phyloP scores from a whole-genome alignment of 2,113 vertebrate genomes.

The Bostrychus sinensis region DNA sequence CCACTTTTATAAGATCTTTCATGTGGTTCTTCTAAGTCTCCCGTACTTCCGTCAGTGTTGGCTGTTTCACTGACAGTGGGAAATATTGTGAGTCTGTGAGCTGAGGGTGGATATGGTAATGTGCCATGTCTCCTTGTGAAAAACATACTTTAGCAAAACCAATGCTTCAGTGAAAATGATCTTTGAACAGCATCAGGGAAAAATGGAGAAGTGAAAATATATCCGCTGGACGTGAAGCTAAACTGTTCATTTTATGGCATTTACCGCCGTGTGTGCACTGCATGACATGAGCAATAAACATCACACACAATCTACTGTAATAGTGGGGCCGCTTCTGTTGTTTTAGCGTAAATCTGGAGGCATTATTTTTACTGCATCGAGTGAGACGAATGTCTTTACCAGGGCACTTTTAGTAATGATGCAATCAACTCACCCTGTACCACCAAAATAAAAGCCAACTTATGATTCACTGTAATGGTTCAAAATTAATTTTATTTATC shows the following conservation, averaged over 20 bases:
- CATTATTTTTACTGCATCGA: conserved; percentile 2
- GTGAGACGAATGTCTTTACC: not conserved
- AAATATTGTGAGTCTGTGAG: conserved; percentile 41
- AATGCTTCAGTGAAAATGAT: conserved; percentile 37
- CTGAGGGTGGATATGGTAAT: conserved; percentile 33
- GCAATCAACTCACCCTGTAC: too few relatives aligned
- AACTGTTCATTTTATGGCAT: conserved; percentile 9
- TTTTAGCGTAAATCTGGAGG: conserved; percentile 1
- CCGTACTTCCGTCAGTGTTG: conserved; percentile 26
- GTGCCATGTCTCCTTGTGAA: conserved; percentile 19
- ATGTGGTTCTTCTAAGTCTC: conserved; percentile 14
- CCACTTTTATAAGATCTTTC: conserved; percentile 13
- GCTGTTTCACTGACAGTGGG: conserved; percentile 32
- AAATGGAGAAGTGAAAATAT: conserved; percentile 8
- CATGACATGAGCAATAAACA: not conserved
- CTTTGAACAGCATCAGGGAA: conserved; percentile 20
- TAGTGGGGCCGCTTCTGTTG: not conserved
- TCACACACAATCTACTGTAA: not conserved
- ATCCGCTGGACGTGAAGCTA: not conserved
- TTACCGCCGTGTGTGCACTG: not conserved
- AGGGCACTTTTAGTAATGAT: too few relatives aligned
- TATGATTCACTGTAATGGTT: too few relatives aligned
- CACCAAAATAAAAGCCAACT: too few relatives aligned
- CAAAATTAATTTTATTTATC: too few relatives aligned
- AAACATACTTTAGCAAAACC: conserved; percentile 44